A percentile compares a stretch with the other conserved stretches of the same genome.
phyloP scores from a whole-genome alignment of 2,113 vertebrate species.

The Erythrolamprus reginae region DNA sequence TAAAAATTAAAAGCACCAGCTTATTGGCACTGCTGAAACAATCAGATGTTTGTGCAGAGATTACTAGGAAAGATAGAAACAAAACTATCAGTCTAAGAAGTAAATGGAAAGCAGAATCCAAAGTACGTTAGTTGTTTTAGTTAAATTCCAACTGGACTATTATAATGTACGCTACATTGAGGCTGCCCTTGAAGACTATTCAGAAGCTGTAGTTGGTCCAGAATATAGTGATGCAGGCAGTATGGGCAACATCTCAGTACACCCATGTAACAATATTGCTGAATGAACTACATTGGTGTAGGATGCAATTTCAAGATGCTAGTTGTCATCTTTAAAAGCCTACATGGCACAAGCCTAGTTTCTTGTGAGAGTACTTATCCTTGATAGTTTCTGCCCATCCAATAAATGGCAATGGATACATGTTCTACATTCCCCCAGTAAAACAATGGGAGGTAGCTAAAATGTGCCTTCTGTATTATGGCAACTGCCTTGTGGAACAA shows the following conservation, averaged over 20 bases:
- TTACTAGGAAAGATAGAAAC: neutral
- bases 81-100: neutral
- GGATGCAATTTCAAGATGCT: neutral
- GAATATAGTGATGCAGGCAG: neutral
- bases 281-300: neutral
- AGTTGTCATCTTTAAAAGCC: neutral
- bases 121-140: neutral
- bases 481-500: neutral
- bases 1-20: neutral
- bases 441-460: neutral
- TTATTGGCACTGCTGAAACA: neutral
- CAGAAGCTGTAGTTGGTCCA: neutral
- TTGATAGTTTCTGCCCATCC: neutral
- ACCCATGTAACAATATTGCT: neutral
- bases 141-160: neutral
- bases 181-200: neutral
- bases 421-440: neutral
- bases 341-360: neutral
- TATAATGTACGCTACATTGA: neutral
- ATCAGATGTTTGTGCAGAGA: neutral
- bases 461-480: neutral
- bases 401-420: neutral
- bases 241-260: neutral
- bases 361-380: neutral
- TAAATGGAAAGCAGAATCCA: neutral